Evolutionary conservation across 1,140 invertebrate species (phyloP).

Genomic region (Drosophila rhopaloa): DNA sequence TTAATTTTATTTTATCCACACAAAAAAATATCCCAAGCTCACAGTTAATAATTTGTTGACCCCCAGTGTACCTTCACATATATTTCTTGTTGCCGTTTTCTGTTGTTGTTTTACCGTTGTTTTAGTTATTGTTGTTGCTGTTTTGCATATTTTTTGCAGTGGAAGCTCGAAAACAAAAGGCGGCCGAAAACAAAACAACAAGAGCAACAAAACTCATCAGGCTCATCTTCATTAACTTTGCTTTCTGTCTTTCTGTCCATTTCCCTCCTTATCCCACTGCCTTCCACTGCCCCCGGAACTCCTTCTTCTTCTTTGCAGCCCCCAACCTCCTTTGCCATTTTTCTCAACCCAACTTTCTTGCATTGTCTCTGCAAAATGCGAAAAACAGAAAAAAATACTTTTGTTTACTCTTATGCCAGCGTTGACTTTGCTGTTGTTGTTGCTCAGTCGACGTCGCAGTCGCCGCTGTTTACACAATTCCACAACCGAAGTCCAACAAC

Average conservation of each 20-base stretch:
- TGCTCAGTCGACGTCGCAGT: constrained; percentile 50
- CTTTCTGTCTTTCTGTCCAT: constrained; percentile 52
- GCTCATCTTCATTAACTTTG: constrained; percentile 81
- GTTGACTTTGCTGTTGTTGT: constrained; percentile 69
- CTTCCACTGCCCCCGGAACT: neutral
- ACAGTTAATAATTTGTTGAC: constrained; percentile 7
- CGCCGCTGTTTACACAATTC: constrained; percentile 78
- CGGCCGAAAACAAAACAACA: constrained; percentile 66
- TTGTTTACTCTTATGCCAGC: constrained; percentile 78
- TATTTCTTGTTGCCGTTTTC: constrained; percentile 45
- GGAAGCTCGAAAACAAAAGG: constrained; percentile 73
- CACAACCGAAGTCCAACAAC: constrained; percentile 69
- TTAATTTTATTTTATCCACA: too few relatives aligned
- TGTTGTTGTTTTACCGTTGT: constrained; percentile 29
- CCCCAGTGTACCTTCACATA: constrained; percentile 1
- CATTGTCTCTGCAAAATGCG: constrained; percentile 71
- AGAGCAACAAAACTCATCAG: constrained; percentile 73
- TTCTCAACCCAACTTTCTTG: constrained; percentile 68
- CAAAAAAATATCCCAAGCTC: neutral
- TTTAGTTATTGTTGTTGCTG: constrained; percentile 49
- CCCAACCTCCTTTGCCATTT: constrained; percentile 19
- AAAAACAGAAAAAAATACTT: constrained; percentile 58
- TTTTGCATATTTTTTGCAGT: constrained; percentile 75
- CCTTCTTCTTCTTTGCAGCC: constrained; percentile 9
- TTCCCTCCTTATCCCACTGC: constrained; percentile 7